These are phyloP conservation scores for Eucidaris tribuloides DNA, from an alignment of 35 echinoderm and acorn worm genomes.

Conservation along the genomic window DNA sequence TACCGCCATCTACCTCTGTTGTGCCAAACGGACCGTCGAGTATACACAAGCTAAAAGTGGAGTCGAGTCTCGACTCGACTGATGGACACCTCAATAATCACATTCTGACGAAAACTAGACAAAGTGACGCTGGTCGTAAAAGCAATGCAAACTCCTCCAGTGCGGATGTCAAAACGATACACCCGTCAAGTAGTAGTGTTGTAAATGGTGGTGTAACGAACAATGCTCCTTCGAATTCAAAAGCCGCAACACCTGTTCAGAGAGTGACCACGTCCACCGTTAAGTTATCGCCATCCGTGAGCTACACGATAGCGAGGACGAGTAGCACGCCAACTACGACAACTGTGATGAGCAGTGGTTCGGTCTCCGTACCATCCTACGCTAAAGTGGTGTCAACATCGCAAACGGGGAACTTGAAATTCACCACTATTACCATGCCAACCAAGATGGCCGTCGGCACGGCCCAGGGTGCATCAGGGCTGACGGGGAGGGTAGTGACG, in stretches of 20 bases:
- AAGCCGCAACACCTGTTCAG: not conserved
- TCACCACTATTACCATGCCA: conserved; percentile 57
- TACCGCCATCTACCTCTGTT: not conserved
- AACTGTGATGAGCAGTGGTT: conserved; percentile 6
- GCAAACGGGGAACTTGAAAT: conserved; percentile 30
- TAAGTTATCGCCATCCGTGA: conserved; percentile 1
- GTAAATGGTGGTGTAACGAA: conserved; percentile 4
- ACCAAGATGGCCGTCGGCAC: conserved; percentile 17
- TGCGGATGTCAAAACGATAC: not conserved
- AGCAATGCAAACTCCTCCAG: not conserved
- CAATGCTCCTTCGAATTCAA: not conserved
- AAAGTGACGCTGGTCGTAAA: not conserved
- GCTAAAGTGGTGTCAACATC: conserved; percentile 19
- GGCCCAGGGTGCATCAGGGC: not conserved
- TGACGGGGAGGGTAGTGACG: conserved; percentile 37
- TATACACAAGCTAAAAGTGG: not conserved
- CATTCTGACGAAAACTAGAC: not conserved
- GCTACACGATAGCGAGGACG: not conserved
- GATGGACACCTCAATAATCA: not conserved
- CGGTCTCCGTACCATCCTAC: not conserved
- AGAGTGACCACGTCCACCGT: not conserved
- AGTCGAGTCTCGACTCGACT: not conserved
- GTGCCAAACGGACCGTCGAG: conserved; percentile 31
- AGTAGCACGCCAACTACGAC: conserved; percentile 10
- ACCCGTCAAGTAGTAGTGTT: not conserved